Base-by-base conservation (phyloP, 2,797 vertebrate species). In the Pterois miles region DNA sequence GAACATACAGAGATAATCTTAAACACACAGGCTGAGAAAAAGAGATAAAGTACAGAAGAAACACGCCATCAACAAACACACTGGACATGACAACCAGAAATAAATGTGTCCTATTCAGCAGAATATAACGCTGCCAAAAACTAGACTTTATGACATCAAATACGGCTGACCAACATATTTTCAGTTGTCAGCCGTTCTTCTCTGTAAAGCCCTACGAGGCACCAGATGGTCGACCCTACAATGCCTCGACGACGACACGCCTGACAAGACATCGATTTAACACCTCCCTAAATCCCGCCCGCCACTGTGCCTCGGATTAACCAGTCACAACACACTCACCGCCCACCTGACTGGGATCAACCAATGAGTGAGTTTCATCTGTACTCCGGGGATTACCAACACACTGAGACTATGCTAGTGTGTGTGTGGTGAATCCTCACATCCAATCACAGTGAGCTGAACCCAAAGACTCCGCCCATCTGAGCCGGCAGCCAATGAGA, bases 211-310 rank as follows among this genome's bases (percentile, higher is more conserved):
- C 63, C 23, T 65, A 6, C 10, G 38, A 25, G 43, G 73, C 64
- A 63, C 40, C 88, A 91, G 86, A 91, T 84, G 88, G 86, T 29
- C 22, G 36, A 69, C 65, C 36, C 8, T 18, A 66, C 78, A 65
- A 40, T 10, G 20, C 71, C 48, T 62, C 27, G 1, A 76, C 63
- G 27, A 81, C 25, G 6, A 36, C 63, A 72, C 33, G 40, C 46
- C 40, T 53, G 65, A 62, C 40, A 78, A 58, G 57, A 81, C 69
- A 46, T 25, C 4, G 68, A 56, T 77, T 83, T 86, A 89, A 82
- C 67, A 36, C 80, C 63, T 80, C 40, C 40, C 11, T 71, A 57
- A 76, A 31, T n/a, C 83, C 75, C 68, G 7, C 76, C 81, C 70
- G 74, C 74, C 38, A 11, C 76, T 20, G 62, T 16, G n/a, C 53